Evolutionary conservation across 2,888 invertebrate species (phyloP), one percentile per base, ranked within the genome.

Genomic region (Blastobasis adustella): DNA sequence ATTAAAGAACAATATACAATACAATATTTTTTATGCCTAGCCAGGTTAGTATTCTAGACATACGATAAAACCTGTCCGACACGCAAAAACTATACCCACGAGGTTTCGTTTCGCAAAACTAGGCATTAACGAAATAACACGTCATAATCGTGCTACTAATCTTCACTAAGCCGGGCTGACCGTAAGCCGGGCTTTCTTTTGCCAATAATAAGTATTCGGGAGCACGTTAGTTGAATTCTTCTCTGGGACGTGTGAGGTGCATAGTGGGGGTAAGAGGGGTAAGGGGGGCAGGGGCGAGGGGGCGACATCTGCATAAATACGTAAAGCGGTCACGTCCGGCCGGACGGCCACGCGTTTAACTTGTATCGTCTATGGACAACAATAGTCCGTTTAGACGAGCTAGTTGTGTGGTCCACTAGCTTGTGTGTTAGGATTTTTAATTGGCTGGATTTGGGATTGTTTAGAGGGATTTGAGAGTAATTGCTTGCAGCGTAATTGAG

Each of bases 241-340:
- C 72, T 62, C 60, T 62, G 65, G 58, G 59, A 58, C 56, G 54
- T 56, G 58, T 54, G 52, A 53, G 45, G 52, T 50, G 58, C 41
- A 23, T 23, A 36, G 9, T n/a, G 37, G 40, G 57, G 58, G 53
- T 43, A 65, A n/a, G n/a, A n/a, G n/a, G n/a, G n/a, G n/a, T n/a
- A 56, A 56, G 59, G 54, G 61, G 50, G 53, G 57, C 59, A 60
- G 59, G 58, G 57, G 56, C 10, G 9, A 42, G 59, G 58, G 58
- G 58, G 42, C 41, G 49, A 38, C 76, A 85, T 86, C 79, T 84
- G 85, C 85, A 85, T 86, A 84, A 83, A 82, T 81, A 81, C 71
- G 79, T 74, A 79, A 82, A 78, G 74, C 78, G 77, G 83, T 82
- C 86, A 86, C 83, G 85, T 84, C 65, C 70, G 65, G 66, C 63